Evolutionary conservation across 2,797 vertebrate species (phyloP).

Genomic region (Hemitrygon akajei): DNA sequence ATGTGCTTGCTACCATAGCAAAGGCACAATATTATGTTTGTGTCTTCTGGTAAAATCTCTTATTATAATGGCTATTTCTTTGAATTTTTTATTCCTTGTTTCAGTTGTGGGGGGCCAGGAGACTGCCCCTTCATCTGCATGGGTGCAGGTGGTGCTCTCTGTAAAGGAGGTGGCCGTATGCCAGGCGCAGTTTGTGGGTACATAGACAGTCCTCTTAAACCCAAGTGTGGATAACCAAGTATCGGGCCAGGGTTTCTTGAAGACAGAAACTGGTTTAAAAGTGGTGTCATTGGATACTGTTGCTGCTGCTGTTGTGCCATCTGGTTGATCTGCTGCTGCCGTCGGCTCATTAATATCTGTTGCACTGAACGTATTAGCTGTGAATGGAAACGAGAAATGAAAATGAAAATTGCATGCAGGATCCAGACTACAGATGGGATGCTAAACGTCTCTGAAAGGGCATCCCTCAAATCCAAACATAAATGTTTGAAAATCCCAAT

Average conservation of each 20-base stretch:
- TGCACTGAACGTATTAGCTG: constrained; percentile 94
- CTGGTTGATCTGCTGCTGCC: constrained; percentile 79
- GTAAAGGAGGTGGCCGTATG: constrained; percentile 65
- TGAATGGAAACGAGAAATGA: constrained; percentile 42
- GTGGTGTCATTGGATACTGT: constrained; percentile 77
- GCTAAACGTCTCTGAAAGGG: background rate
- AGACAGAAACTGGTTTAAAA: constrained; percentile 83
- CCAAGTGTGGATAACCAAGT: constrained; percentile 75
- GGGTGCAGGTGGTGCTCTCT: constrained; percentile 61
- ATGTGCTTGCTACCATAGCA: constrained; percentile 29
- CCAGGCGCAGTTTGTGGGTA: constrained; percentile 76
- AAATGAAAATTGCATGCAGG: background rate
- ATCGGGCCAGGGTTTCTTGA: constrained; percentile 64
- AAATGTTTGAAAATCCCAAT: background rate
- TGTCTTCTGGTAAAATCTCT: constrained; percentile 22
- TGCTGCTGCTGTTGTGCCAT: constrained; percentile 63
- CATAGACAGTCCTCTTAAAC: constrained; percentile 73
- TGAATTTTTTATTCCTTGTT: constrained; percentile 34
- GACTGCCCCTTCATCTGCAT: constrained; percentile 77
- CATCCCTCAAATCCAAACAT: background rate
- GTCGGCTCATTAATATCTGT: constrained; percentile 88
- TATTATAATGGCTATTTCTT: constrained; percentile 8
- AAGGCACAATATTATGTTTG: background rate
- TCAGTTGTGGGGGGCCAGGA: constrained; percentile 77
- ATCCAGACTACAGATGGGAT: background rate